These are phyloP conservation scores for Gnathonemus echidnorhynchus DNA, from an alignment of 2,113 vertebrate species.

Conservation along the genomic window DNA sequence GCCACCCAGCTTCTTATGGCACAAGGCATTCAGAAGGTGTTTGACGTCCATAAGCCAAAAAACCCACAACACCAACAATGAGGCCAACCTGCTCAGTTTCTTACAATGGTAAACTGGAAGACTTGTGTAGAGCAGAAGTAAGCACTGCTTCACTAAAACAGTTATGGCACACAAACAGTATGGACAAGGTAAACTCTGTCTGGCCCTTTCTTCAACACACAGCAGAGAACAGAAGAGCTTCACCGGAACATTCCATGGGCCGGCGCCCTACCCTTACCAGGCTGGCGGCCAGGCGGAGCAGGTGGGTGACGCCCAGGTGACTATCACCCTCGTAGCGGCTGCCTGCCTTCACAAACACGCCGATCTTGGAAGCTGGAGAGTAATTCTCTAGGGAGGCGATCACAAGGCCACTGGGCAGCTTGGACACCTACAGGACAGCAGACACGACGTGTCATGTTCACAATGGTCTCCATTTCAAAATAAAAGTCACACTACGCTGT, in stretches of 20 bases:
- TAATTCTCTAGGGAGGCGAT: slow-evolving; percentile 90
- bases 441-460: background rate
- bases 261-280: slow-evolving; percentile 63
- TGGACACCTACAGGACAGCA: slow-evolving; percentile 68
- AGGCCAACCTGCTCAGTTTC: background rate
- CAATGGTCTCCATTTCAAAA: background rate
- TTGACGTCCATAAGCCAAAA: background rate
- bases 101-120: background rate
- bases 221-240: background rate
- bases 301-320: slow-evolving; percentile 78
- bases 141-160: background rate
- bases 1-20: background rate
- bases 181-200: background rate
- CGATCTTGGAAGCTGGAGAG: slow-evolving; percentile 81
- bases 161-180: background rate
- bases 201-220: background rate
- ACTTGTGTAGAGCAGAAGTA: background rate
- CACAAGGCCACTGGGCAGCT: slow-evolving; percentile 80
- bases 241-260: background rate
- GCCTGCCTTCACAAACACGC: slow-evolving; percentile 83
- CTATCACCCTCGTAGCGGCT: slow-evolving; percentile 76
- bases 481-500: background rate
- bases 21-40: background rate
- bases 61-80: background rate
- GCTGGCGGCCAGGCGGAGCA: slow-evolving; percentile 79